phyloP scores from a whole-genome alignment of 2,113 vertebrate species.

The Collichthys lucidus region DNA sequence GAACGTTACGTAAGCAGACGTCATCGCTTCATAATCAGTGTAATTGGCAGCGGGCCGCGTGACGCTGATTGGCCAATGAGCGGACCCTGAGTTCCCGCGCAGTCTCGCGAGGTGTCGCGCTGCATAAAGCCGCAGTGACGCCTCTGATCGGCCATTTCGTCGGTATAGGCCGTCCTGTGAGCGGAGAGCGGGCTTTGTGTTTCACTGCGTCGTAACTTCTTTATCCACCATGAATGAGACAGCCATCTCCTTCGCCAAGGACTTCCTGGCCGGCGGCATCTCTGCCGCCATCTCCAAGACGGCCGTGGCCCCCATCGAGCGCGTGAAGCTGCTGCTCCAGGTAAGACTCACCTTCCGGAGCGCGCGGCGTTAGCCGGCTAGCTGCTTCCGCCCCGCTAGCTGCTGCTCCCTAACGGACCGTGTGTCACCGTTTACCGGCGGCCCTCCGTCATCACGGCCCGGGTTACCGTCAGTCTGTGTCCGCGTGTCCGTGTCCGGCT shows the following conservation, averaged over 20 bases:
- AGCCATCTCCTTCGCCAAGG: slow-evolving; percentile 85
- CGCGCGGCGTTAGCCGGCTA: slow-evolving; percentile 38
- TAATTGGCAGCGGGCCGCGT: slow-evolving; percentile 32
- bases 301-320: slow-evolving; percentile 90
- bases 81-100: slow-evolving; percentile 39
- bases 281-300: slow-evolving; percentile 92
- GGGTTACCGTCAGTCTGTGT: fast-evolving
- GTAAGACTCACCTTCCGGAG: slow-evolving; percentile 68
- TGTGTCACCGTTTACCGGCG: too few relatives aligned
- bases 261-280: slow-evolving; percentile 90
- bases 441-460: too few relatives aligned
- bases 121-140: slow-evolving; percentile 66
- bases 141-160: slow-evolving; percentile 81
- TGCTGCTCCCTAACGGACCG: neutral
- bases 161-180: slow-evolving; percentile 67
- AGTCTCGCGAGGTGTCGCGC: slow-evolving; percentile 64
- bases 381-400: neutral
- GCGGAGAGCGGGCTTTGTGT: slow-evolving; percentile 52
- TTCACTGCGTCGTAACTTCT: slow-evolving; percentile 54
- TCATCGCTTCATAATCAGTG: too few relatives aligned
- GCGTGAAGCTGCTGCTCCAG: slow-evolving; percentile 90
- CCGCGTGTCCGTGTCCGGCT: fast-evolving
- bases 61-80: neutral
- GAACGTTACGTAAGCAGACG: too few relatives aligned
- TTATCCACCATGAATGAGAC: slow-evolving; percentile 76